These are phyloP conservation scores for Archaeoteleia sp. DNA, from an alignment of 2,888 invertebrate species.

Conservation along the genomic window DNA sequence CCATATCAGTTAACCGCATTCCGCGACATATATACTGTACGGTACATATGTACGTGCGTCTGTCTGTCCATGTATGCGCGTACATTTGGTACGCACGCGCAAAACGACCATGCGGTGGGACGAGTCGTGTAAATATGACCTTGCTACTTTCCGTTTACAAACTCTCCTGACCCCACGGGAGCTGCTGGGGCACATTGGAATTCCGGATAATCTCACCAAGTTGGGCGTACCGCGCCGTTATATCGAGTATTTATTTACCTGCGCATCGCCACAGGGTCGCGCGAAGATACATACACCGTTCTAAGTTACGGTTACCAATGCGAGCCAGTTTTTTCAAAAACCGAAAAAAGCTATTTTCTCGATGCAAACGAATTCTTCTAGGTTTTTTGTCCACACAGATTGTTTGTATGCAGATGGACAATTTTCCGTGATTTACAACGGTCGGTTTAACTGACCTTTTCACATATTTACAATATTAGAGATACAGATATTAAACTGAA, in stretches of 20 bases:
- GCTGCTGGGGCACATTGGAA: slow-evolving; percentile 53
- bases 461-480: no score
- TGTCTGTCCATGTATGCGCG: background rate
- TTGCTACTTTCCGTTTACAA: slow-evolving; percentile 62
- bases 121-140: slow-evolving; percentile 62
- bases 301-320: slow-evolving; percentile 21
- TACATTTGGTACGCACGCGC: slow-evolving; percentile 17
- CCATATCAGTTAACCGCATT: slow-evolving; percentile 35
- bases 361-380: no score
- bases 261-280: slow-evolving; percentile 43
- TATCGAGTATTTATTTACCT: slow-evolving; percentile 58
- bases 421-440: no score
- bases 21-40: slow-evolving; percentile 10
- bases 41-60: background rate
- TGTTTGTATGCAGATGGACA: no score
- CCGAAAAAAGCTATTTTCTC: no score
- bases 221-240: slow-evolving; percentile 59
- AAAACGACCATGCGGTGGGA: slow-evolving; percentile 46
- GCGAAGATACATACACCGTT: slow-evolving; percentile 14
- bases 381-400: no score
- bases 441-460: no score
- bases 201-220: slow-evolving; percentile 58
- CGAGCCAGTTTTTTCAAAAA: slow-evolving; percentile 23
- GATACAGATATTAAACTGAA: no score
- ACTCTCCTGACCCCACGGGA: slow-evolving; percentile 58